Conservation (phyloP, 2,797 vertebrate genomes). For the Sorex maritimensis region DNA sequence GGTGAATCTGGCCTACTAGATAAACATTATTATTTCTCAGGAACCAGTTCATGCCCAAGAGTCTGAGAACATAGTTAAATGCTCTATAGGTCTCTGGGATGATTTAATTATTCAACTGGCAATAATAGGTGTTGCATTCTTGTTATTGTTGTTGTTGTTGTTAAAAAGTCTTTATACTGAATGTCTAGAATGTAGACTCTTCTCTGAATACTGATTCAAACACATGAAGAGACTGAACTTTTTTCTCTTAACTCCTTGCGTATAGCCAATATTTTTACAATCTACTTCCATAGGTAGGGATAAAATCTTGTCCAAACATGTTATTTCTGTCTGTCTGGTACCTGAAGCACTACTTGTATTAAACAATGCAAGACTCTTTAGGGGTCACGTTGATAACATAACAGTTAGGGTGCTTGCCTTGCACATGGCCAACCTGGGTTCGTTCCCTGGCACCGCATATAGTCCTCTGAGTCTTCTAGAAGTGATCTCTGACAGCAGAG, state of each 20-base stretch:
- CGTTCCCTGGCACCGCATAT: no score
- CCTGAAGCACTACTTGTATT: not conserved
- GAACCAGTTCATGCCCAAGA: not conserved
- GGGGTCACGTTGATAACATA: no score
- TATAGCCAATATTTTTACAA: not conserved
- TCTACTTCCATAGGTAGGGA: not conserved
- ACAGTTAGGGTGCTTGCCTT: no score
- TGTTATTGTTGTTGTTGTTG: not conserved
- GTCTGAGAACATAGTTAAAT: not conserved
- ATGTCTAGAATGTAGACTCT: not conserved
- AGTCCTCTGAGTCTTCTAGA: no score
- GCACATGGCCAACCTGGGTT: no score
- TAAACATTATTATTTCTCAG: not conserved
- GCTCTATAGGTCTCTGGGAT: not conserved
- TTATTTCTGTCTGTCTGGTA: not conserved
- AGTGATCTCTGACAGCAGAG: no score
- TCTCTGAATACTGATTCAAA: slow-evolving; percentile 31
- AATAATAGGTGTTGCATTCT: not conserved
- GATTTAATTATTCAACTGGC: not conserved
- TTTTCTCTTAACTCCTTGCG: not conserved
- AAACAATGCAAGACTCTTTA: not conserved
- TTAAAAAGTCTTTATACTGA: not conserved
- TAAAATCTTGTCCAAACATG: slow-evolving; percentile 6
- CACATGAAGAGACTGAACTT: not conserved
- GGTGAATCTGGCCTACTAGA: not conserved